These are phyloP conservation scores for Sus cebifrons DNA, from an alignment of 2,797 vertebrate species.

Conservation along the genomic window DNA sequence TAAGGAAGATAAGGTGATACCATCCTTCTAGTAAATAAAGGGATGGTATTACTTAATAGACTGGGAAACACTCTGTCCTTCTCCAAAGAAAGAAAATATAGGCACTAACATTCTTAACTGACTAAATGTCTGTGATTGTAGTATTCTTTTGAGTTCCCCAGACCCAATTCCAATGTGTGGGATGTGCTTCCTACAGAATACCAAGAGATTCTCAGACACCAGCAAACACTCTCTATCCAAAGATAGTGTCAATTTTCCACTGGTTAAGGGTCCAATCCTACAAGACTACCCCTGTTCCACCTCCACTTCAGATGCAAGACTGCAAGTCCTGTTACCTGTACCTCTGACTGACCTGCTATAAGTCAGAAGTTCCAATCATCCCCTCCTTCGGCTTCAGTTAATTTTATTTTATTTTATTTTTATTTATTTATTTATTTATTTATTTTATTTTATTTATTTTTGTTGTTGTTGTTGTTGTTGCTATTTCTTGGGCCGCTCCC, in stretches of 20 bases:
- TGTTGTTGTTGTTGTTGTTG: too few species aligned
- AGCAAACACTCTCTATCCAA: background rate
- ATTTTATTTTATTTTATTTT: background rate
- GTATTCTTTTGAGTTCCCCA: background rate
- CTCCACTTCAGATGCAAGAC: background rate
- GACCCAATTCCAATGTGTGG: background rate
- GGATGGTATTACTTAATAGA: background rate
- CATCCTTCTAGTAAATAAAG: background rate
- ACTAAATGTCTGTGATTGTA: background rate
- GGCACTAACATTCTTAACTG: conserved; percentile 43
- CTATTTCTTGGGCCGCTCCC: too few species aligned
- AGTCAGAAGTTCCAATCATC: background rate
- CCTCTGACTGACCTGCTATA: background rate
- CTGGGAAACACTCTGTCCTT: conserved; percentile 3
- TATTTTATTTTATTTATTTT: too few species aligned
- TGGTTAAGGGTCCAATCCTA: background rate
- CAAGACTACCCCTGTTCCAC: background rate
- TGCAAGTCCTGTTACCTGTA: background rate
- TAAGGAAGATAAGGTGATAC: conserved; percentile 50
- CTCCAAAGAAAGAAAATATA: conserved; percentile 47
- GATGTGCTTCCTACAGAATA: background rate
- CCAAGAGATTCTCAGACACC: background rate
- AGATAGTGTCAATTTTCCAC: background rate
- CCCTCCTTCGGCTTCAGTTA: background rate
- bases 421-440: too few species aligned